Conservation (phyloP, 2,888 invertebrate genomes). For the Drosophila mayaguana region DNA sequence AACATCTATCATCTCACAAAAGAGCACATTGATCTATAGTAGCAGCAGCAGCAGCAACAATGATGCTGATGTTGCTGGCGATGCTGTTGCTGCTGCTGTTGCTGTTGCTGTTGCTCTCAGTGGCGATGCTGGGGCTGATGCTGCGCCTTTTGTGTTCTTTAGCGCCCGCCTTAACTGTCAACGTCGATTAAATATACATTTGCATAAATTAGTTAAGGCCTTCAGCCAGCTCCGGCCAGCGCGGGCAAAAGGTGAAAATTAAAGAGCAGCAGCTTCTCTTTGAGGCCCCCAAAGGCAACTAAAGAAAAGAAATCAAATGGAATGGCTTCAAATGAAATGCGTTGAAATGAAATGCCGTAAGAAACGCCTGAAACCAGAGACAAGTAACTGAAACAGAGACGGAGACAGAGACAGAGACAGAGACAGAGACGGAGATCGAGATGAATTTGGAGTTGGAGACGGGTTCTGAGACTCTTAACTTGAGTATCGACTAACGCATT, state of each 20-base stretch:
- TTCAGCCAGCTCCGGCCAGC: constrained; percentile 32
- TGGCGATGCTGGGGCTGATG: constrained; percentile 26
- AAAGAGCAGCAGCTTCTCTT: constrained; percentile 61
- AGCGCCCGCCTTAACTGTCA: constrained; percentile 79
- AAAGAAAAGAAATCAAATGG: constrained; percentile 68
- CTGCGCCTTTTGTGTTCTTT: constrained; percentile 48
- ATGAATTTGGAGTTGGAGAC: constrained; percentile 4
- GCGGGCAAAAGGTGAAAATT: constrained; percentile 70
- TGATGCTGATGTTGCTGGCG: constrained; percentile 19
- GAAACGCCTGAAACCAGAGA: constrained; percentile 52
- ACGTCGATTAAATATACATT: constrained; percentile 82
- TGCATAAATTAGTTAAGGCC: constrained; percentile 79
- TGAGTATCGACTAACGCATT: constrained; percentile 51
- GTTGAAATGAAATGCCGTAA: constrained; percentile 64
- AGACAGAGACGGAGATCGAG: neutral
- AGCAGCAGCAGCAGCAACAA: constrained; percentile 25
- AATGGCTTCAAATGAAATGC: constrained; percentile 63
- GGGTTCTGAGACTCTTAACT: constrained; percentile 11
- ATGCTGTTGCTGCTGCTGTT: neutral
- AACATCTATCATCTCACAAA: constrained; percentile 78
- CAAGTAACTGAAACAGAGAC: constrained; percentile 41
- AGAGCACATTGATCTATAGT: constrained; percentile 56
- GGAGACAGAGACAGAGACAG: neutral
- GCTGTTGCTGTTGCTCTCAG: constrained; percentile 17
- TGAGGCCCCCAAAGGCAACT: constrained; percentile 41